phyloP scores from a whole-genome alignment of 2,888 invertebrate species.

The Phyto melanocephala region DNA sequence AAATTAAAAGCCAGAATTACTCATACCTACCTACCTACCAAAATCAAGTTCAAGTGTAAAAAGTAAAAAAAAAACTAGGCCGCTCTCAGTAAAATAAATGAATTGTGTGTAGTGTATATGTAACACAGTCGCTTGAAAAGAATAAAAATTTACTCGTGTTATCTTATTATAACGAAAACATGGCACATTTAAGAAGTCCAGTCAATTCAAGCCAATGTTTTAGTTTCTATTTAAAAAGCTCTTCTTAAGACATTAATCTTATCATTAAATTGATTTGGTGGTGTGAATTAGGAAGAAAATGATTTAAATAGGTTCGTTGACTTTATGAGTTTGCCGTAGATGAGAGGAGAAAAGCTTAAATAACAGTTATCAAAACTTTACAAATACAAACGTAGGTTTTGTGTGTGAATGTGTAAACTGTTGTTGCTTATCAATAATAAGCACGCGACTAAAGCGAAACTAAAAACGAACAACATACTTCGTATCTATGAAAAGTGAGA shows the following conservation, averaged over 20 bases:
- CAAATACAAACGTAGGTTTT: background rate
- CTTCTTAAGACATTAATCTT: background rate
- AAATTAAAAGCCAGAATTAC: background rate
- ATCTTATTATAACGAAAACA: too few relatives aligned
- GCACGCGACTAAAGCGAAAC: constrained; percentile 59
- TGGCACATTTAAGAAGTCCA: too few relatives aligned
- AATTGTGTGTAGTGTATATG: too few relatives aligned
- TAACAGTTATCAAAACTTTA: constrained; percentile 15
- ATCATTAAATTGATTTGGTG: background rate
- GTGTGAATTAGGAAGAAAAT: background rate
- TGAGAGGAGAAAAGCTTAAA: constrained; percentile 4
- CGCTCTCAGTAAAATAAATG: background rate
- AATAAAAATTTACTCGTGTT: too few relatives aligned
- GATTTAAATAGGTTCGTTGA: constrained; percentile 33
- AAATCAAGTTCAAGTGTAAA: constrained; percentile 47
- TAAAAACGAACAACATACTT: background rate
- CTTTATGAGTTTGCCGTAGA: background rate
- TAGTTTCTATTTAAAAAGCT: constrained; percentile 35
- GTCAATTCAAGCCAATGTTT: too few relatives aligned
- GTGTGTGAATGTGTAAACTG: background rate
- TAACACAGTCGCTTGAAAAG: too few relatives aligned
- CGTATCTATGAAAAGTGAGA: constrained; percentile 49
- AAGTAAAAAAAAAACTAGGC: constrained; percentile 23
- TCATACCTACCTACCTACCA: background rate
- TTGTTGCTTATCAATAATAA: constrained; percentile 9